A percentile compares a stretch with the other conserved stretches of the same genome.
Evolutionary conservation across 2,113 vertebrate genomes (phyloP).

Genomic region (Epinephelus cyanopodus): DNA sequence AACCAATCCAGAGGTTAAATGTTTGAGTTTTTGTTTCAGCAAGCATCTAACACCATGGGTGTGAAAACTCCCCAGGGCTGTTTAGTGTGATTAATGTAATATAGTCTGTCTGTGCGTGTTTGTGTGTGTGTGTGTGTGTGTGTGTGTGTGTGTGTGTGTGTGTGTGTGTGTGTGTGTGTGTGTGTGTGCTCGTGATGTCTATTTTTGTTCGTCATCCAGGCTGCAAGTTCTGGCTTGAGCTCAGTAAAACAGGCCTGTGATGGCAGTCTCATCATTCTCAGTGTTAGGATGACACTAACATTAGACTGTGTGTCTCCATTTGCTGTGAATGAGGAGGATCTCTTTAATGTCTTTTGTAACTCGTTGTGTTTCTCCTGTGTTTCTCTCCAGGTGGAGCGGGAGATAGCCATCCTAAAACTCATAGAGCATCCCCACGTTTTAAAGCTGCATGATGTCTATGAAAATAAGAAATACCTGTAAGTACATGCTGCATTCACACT

Average conservation of each 20-base stretch:
- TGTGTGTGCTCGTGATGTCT: background rate
- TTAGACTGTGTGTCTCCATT: background rate
- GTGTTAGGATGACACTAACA: background rate
- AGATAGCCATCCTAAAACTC: slow-evolving; percentile 99
- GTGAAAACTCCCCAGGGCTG: background rate
- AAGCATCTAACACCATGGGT: background rate
- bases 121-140: slow-evolving; percentile 12
- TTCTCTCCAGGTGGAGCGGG: slow-evolving; percentile 92
- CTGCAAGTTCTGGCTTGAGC: background rate
- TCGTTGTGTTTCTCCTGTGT: slow-evolving; percentile 2
- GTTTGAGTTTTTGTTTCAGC: slow-evolving; percentile 1
- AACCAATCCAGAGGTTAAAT: background rate
- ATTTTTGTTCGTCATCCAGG: background rate
- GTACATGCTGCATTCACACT: slow-evolving; percentile 77
- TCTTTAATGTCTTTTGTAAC: background rate
- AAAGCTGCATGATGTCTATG: slow-evolving; percentile 98
- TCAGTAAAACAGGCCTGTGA: background rate
- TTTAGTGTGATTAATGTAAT: slow-evolving; percentile 11
- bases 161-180: slow-evolving; percentile 13
- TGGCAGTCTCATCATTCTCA: no score
- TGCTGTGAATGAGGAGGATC: background rate
- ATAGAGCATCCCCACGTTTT: slow-evolving; percentile 98
- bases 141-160: slow-evolving; percentile 24
- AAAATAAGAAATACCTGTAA: slow-evolving; percentile 99
- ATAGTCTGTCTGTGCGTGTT: slow-evolving; percentile 1